Conservation (phyloP, 2,888 invertebrate species). For the Thymelicus sylvestris region DNA sequence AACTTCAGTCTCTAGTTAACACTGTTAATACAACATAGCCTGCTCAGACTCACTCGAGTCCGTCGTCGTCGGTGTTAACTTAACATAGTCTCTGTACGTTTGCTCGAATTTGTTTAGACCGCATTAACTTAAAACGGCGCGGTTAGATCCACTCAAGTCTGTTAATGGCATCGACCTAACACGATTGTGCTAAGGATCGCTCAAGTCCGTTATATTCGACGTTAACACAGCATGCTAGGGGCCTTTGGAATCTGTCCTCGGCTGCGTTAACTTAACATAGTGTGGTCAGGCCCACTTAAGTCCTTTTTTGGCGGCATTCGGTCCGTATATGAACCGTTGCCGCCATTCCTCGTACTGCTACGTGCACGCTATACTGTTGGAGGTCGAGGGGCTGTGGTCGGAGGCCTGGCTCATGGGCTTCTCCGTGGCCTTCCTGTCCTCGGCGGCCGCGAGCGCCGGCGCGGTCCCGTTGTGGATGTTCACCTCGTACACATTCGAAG, state of each 20-base stretch:
- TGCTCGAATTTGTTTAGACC: too few species aligned
- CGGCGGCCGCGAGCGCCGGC: constrained; percentile 40
- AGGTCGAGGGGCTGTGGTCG: constrained; percentile 58
- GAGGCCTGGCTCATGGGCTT: constrained; percentile 24
- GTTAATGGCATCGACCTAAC: too few species aligned
- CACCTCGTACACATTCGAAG: constrained; percentile 73
- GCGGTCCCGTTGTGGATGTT: constrained; percentile 61
- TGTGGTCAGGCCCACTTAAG: constrained; percentile 52
- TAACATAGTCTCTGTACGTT: too few species aligned
- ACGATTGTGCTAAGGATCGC: too few species aligned
- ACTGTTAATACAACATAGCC: too few species aligned
- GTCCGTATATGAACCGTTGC: constrained; percentile 71
- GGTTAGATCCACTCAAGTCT: too few species aligned
- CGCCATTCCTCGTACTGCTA: constrained; percentile 79
- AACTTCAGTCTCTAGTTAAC: too few species aligned
- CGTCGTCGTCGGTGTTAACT: too few species aligned
- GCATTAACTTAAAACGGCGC: too few species aligned
- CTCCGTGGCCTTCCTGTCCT: constrained; percentile 46
- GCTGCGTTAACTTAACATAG: not conserved
- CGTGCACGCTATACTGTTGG: constrained; percentile 72
- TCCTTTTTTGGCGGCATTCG: constrained; percentile 54
- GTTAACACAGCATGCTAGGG: not conserved
- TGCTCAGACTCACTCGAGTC: too few species aligned
- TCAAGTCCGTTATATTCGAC: too few species aligned
- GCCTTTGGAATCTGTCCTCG: not conserved